Conservation (phyloP, 2,888 invertebrate genomes). For the Sinodicranocentrus sp. region DNA sequence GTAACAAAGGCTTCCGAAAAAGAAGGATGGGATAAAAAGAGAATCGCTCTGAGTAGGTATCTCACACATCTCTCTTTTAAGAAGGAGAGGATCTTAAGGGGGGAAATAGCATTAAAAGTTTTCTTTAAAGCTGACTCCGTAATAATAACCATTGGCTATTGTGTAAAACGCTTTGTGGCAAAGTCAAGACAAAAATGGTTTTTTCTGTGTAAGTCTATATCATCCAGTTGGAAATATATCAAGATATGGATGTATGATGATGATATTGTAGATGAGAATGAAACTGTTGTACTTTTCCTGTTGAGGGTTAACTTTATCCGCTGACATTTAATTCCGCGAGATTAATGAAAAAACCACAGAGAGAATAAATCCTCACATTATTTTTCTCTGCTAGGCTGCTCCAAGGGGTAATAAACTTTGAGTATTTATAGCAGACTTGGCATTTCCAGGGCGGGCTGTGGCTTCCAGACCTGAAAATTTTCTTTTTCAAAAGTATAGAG, state of each 20-base stretch:
- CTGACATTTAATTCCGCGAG: slow-evolving; percentile 57
- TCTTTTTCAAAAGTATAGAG: no score
- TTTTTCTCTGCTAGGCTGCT: slow-evolving; percentile 50
- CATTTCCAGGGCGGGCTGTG: slow-evolving; percentile 49
- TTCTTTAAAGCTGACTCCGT: no score
- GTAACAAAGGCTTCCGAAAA: background rate
- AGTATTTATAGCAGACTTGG: slow-evolving; percentile 48
- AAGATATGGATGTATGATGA: background rate
- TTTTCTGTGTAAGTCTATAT: background rate
- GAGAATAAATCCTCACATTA: slow-evolving; percentile 49
- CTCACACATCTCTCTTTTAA: no score
- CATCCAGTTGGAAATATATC: background rate
- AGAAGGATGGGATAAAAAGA: no score
- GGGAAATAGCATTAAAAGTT: no score
- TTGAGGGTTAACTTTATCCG: background rate
- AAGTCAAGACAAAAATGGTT: background rate
- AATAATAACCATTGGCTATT: no score
- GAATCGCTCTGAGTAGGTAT: no score
- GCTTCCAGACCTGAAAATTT: no score
- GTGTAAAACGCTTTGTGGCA: no score
- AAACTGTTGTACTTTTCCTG: background rate
- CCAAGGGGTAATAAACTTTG: slow-evolving; percentile 35
- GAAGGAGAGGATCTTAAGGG: no score
- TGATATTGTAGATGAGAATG: background rate
- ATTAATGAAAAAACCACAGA: slow-evolving; percentile 59